These are phyloP conservation scores for Corythaeola cristata DNA, from an alignment of 2,113 vertebrate species.

Conservation along the genomic window DNA sequence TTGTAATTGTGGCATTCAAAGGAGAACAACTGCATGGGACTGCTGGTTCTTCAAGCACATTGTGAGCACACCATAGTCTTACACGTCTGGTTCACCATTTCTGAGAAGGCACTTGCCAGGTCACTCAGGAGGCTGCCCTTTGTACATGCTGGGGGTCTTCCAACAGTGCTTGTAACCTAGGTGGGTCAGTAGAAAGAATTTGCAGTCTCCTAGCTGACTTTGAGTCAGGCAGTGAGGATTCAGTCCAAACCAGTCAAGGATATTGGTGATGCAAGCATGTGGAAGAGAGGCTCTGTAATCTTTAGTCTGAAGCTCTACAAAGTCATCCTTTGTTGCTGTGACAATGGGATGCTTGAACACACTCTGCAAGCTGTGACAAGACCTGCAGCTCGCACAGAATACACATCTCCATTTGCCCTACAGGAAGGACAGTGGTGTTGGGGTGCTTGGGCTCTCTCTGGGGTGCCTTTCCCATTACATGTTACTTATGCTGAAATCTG, in stretches of 20 bases:
- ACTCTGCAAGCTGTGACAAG: fast-evolving
- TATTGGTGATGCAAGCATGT: neutral
- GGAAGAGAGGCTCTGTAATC: neutral
- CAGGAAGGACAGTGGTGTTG: neutral
- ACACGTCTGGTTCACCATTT: neutral
- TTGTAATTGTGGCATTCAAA: neutral
- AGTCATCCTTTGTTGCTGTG: neutral
- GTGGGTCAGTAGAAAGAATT: neutral
- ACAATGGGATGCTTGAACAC: neutral
- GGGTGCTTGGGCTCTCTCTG: neutral
- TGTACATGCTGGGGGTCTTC: neutral
- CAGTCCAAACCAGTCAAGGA: neutral
- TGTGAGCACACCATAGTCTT: neutral
- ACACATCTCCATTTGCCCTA: neutral
- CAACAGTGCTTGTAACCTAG: neutral
- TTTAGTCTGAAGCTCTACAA: neutral
- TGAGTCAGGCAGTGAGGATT: neutral
- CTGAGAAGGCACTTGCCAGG: neutral
- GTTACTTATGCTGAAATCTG: neutral
- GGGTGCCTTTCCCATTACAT: neutral
- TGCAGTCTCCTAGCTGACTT: neutral
- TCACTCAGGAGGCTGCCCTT: neutral
- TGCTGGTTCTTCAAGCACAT: neutral
- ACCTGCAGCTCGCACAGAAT: neutral
- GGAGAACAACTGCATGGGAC: neutral